phyloP scores from a whole-genome alignment of 2,113 vertebrate species.

The Pithys albifrons region DNA sequence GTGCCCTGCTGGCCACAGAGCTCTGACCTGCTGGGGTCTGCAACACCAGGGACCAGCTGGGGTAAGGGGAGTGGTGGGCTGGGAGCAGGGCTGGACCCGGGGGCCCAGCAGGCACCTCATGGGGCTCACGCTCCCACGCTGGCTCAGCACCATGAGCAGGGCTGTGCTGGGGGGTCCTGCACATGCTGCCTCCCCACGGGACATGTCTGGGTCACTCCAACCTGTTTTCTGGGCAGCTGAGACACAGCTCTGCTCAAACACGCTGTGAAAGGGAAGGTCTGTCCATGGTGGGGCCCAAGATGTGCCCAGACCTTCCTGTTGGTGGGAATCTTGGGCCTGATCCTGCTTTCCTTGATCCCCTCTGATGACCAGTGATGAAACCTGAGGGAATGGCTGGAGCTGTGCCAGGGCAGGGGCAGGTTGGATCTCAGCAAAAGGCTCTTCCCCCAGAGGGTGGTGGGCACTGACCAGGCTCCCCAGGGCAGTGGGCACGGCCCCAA shows the following conservation, averaged over 20 bases:
- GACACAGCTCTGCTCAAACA: background rate
- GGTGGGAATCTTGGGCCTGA: background rate
- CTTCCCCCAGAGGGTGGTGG: background rate
- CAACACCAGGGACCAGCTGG: accelerated
- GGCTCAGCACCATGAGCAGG: background rate
- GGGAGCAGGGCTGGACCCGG: background rate
- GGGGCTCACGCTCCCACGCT: accelerated
- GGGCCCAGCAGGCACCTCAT: background rate
- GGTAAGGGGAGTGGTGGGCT: accelerated
- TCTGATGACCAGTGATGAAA: background rate
- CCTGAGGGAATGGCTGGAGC: background rate
- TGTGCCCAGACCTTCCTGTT: background rate
- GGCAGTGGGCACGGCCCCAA: background rate
- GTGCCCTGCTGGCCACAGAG: background rate
- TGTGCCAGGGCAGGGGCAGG: background rate
- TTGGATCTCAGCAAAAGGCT: background rate
- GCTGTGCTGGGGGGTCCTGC: accelerated
- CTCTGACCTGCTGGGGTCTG: accelerated
- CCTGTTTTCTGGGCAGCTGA: accelerated
- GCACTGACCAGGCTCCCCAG: background rate
- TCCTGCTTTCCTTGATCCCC: background rate
- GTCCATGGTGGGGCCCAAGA: accelerated
- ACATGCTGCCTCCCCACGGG: accelerated
- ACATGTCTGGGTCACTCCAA: background rate
- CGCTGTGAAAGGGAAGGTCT: background rate